Evolutionary conservation across 1,140 invertebrate genomes (phyloP), one percentile per base, ranked within the genome.

Genomic region (Procambarus clarkii): DNA sequence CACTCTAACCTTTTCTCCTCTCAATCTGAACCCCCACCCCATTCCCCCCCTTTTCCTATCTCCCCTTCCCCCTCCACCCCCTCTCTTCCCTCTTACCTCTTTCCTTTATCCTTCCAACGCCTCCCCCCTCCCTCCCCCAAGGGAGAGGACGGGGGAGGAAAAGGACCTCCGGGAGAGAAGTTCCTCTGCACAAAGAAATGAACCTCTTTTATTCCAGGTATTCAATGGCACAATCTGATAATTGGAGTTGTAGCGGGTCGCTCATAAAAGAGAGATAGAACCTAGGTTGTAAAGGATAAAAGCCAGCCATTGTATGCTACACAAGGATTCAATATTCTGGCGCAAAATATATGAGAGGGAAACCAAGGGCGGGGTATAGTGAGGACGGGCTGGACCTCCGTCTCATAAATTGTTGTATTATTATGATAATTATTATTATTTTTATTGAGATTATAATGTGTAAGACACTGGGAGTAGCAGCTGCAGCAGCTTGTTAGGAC

Each of bases 151-250:
- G 69, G 76, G 84, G 77, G 86, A 80, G 58, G 24, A 74, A 74
- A 54, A 48, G 77, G 48, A 48, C 60, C 15, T n/a, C 44, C 46
- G 77, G 64, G 83, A 85, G 84, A 64, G 79, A 24, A 45, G 60
- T 85, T 58, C 79, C 85, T 50, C 60, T 64, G 77, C 91, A 93
- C 91, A 93, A 92, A 92, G 92, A 93, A 93, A 79, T 93, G 91
- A 93, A 92, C 76, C 90, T 88, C 90, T 93, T 93, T 93, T 92
- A 88, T 92, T 92, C 83, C 58, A 76, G 81, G 86, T 85, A 93
- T 93, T 93, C 91, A 93, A 92, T 93, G 92, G 91, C 48, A 89
- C 91, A 93, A 87, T 87, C 85, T 84, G 92, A 92, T 92, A 91
- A 92, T 92, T 92, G 88, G 64, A 83, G 77, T 21, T 76, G 83